These are phyloP conservation scores for Holothuria glaberrima DNA, from an alignment of 35 echinoderm and acorn worm genomes.

Conservation along the genomic window DNA sequence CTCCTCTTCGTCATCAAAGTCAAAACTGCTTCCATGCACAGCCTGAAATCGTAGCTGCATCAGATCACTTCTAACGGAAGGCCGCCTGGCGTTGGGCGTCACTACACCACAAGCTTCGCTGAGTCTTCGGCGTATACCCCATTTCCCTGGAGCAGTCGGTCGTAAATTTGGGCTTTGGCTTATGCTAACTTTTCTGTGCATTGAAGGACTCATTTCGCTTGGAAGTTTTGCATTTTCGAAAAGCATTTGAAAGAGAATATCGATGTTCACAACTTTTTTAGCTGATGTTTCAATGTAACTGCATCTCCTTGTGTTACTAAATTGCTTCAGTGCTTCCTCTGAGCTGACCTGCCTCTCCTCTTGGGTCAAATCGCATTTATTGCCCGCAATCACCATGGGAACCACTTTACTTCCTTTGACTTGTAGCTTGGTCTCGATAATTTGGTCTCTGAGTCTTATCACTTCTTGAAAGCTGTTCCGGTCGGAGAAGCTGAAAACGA, in stretches of 20 bases:
- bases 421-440: conserved; percentile 76
- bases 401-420: conserved; percentile 75
- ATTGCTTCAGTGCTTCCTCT: conserved; percentile 76
- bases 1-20: conserved; percentile 82
- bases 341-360: conserved; percentile 68
- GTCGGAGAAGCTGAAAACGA: conserved; percentile 94
- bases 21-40: conserved; percentile 75
- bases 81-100: conserved; percentile 81
- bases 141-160: conserved; percentile 69
- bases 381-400: conserved; percentile 97
- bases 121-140: conserved; percentile 74
- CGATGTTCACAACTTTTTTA: conserved; percentile 90
- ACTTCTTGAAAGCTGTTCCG: conserved; percentile 86
- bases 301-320: conserved; percentile 76
- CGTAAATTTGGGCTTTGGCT: conserved; percentile 81
- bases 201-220: conserved; percentile 97
- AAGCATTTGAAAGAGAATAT: conserved; percentile 81
- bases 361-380: conserved; percentile 87
- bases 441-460: conserved; percentile 82
- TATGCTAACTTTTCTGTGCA: conserved; percentile 92
- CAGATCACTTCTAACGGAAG: conserved; percentile 88
- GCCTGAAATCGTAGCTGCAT: conserved; percentile 79
- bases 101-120: conserved; percentile 96
- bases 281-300: conserved; percentile 94
- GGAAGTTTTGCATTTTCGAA: conserved; percentile 97